phyloP scores from a whole-genome alignment of 2,797 vertebrate species.

The Pantherophis alleghaniensis region DNA sequence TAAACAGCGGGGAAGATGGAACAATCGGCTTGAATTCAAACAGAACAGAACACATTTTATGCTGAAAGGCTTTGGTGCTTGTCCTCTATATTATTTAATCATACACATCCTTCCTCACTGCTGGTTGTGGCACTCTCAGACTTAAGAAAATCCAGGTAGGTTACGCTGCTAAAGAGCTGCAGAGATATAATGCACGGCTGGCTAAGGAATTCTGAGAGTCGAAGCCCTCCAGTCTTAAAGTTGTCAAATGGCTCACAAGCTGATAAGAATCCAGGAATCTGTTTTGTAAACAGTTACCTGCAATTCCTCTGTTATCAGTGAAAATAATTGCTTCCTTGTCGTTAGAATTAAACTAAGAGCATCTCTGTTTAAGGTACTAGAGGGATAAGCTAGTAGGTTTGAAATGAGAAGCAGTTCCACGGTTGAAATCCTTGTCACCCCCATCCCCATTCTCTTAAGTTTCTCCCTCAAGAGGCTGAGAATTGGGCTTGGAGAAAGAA shows the following conservation, averaged over 20 bases:
- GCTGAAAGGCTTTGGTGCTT: neutral
- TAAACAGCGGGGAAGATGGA: neutral
- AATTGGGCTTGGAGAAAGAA: neutral
- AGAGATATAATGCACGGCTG: neutral
- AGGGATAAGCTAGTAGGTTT: neutral
- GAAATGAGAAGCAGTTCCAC: neutral
- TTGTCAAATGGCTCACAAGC: neutral
- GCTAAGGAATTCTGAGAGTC: neutral
- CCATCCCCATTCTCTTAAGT: neutral
- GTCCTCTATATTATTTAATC: neutral
- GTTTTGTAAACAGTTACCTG: neutral
- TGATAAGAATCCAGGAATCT: neutral
- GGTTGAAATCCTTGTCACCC: neutral
- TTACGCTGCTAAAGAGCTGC: neutral
- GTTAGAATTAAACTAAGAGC: neutral
- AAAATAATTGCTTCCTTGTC: neutral
- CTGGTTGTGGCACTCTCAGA: neutral
- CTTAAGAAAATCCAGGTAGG: neutral
- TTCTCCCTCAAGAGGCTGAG: neutral
- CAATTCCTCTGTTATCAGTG: neutral
- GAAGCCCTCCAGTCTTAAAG: neutral
- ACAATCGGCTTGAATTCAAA: neutral
- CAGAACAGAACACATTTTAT: neutral
- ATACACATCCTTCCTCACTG: neutral
- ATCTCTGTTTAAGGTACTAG: neutral